Conservation (phyloP, 2,888 invertebrate genomes). For the Sinotaia quadrata region DNA sequence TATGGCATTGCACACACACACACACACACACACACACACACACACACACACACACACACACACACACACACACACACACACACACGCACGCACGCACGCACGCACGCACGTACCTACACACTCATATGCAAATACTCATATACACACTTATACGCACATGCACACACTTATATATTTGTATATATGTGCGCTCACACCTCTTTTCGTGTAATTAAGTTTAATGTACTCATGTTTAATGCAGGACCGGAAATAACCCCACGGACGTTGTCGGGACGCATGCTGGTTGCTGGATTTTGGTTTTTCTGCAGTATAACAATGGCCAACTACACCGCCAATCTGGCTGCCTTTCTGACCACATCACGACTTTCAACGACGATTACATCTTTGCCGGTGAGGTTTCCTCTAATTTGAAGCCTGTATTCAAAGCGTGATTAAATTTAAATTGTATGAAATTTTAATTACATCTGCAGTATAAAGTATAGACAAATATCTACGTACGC, state of each 20-base stretch:
- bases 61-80: slow-evolving; percentile 8
- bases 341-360: slow-evolving; percentile 75
- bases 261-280: slow-evolving; percentile 39
- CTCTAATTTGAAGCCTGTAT: neutral
- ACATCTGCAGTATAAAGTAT: too few species aligned
- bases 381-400: slow-evolving; percentile 1
- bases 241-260: slow-evolving; percentile 41
- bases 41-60: slow-evolving; percentile 6
- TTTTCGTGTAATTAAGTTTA: too few species aligned
- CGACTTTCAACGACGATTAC: slow-evolving; percentile 82
- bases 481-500: too few species aligned
- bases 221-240: too few species aligned
- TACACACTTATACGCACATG: too few species aligned
- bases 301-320: slow-evolving; percentile 52
- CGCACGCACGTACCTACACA: neutral
- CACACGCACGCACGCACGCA: neutral
- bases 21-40: slow-evolving; percentile 1
- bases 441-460: too few species aligned
- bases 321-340: slow-evolving; percentile 54
- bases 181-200: too few species aligned
- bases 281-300: slow-evolving; percentile 51
- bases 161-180: too few species aligned
- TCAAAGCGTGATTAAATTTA: too few species aligned
- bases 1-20: neutral
- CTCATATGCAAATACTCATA: neutral